Evolutionary conservation across 2,797 vertebrate genomes (phyloP).

Genomic region (Tapirus indicus): DNA sequence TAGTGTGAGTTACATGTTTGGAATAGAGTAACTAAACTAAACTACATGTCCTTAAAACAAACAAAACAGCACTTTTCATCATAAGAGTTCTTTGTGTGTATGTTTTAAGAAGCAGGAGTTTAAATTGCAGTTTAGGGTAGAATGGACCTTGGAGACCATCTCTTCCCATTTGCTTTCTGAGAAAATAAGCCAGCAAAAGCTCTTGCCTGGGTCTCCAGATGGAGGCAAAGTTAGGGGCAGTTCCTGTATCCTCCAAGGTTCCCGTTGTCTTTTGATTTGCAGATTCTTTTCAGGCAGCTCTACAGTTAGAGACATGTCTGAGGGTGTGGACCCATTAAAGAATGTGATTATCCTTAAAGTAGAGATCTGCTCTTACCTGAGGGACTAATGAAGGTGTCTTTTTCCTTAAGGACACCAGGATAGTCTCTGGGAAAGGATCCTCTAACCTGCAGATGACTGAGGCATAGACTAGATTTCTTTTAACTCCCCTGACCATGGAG

Average conservation of each 20-base stretch:
- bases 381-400: not conserved
- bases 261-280: not conserved
- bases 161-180: not conserved
- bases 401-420: not conserved
- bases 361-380: not conserved
- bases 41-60: not conserved
- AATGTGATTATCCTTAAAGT: not conserved
- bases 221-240: not conserved
- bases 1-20: not conserved
- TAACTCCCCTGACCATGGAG: not conserved
- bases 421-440: not conserved
- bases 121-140: not conserved
- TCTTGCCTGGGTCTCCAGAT: not conserved
- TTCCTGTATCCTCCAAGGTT: not conserved
- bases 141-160: not conserved
- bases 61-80: not conserved
- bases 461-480: not conserved
- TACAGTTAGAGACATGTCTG: not conserved
- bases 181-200: not conserved
- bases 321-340: not conserved
- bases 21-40: conserved; percentile 11
- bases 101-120: conserved; percentile 32
- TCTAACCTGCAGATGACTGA: not conserved
- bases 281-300: not conserved
- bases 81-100: not conserved